A percentile compares a stretch with the other conserved stretches of the same genome.
These are phyloP conservation scores for Alca torda DNA, from an alignment of 2,797 vertebrate species.

Conservation along the genomic window DNA sequence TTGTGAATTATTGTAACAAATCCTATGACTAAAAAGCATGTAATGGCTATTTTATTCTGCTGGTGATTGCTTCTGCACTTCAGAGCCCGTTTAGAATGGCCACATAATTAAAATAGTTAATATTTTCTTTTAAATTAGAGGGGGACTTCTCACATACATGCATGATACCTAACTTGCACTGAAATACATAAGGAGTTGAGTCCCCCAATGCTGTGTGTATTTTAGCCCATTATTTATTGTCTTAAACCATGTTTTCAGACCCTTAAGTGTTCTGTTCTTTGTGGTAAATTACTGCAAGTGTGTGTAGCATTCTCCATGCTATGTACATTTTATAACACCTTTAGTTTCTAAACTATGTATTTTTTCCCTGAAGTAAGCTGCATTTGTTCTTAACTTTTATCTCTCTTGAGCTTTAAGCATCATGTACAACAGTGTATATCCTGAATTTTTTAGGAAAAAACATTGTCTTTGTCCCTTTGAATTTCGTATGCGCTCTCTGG, in stretches of 20 bases:
- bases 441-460: neutral
- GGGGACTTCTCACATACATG: neutral
- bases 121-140: neutral
- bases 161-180: neutral
- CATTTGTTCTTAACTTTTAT: neutral
- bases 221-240: neutral
- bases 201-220: neutral
- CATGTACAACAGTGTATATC: neutral
- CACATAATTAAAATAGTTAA: neutral
- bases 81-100: neutral
- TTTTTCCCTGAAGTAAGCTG: neutral
- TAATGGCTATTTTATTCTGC: constrained; percentile 5
- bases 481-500: neutral
- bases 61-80: neutral
- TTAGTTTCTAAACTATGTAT: neutral
- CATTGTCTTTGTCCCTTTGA: neutral
- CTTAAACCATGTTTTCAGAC: neutral
- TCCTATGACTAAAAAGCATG: constrained; percentile 17
- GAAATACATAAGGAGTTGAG: neutral
- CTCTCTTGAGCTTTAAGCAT: neutral
- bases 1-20: constrained; percentile 4
- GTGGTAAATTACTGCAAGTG: neutral
- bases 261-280: neutral
- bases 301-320: neutral
- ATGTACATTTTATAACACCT: neutral